These are phyloP conservation scores for Elgaria multicarinata DNA, from an alignment of 2,113 vertebrate genomes.

Conservation along the genomic window DNA sequence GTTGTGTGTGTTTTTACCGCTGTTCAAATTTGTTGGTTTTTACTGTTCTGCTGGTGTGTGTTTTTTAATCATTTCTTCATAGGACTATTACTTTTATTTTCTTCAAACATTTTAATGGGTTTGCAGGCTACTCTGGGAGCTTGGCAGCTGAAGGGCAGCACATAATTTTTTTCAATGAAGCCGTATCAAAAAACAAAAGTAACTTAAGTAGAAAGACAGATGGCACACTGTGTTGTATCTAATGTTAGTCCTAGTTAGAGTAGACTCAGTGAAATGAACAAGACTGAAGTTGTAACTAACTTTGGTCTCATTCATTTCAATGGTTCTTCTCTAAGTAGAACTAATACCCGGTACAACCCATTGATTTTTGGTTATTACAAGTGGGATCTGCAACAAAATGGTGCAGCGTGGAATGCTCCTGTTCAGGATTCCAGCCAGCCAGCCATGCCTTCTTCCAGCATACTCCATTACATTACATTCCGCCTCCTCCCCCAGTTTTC, in stretches of 20 bases:
- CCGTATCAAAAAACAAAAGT: background rate
- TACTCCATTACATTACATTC: background rate
- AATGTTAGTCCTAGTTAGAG: background rate
- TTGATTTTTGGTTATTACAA: too few species aligned
- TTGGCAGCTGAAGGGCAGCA: background rate
- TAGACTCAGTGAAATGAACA: too few species aligned
- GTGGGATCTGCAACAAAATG: too few species aligned
- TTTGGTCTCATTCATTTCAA: too few species aligned
- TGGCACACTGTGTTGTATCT: background rate
- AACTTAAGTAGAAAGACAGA: background rate
- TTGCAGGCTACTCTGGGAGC: background rate
- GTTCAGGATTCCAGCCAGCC: background rate
- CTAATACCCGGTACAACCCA: too few species aligned
- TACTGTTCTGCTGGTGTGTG: too few species aligned
- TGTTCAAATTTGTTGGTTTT: too few species aligned
- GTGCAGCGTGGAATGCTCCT: background rate
- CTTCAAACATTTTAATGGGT: background rate
- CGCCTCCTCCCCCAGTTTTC: background rate
- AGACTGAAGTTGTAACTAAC: too few species aligned
- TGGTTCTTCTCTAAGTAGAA: too few species aligned
- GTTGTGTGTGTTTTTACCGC: too few species aligned
- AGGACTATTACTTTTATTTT: background rate
- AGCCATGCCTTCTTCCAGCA: background rate
- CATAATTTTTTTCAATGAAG: background rate
- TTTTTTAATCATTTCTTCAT: background rate